Base-by-base conservation (phyloP, 2,888 invertebrate genomes). In the Electrophaes corylata region DNA sequence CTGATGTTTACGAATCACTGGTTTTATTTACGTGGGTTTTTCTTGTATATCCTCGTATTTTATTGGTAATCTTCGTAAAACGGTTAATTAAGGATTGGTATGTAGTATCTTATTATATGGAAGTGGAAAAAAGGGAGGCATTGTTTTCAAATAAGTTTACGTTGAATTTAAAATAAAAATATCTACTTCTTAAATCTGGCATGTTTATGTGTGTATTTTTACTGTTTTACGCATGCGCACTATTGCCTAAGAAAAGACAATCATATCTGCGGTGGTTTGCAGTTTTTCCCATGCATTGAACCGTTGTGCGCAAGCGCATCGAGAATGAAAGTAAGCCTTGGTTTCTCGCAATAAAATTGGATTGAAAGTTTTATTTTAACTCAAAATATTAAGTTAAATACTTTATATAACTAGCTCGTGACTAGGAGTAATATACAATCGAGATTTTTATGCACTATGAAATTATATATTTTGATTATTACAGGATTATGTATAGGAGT, bases 241-340 rank as follows among this genome's bases (percentile, higher is more conserved):
- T 66, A 64, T 79, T 73, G 70, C 75, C 57, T 64, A 75, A 76
- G 73, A 70, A 70, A 65, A 62, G 46, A 48, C 57, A 69, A 35
- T 49, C 50, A 44, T 65, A 64, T 73, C 72, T 75, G 43, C 45
- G 6, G 69, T 65, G 67, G 60, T 65, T 46, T 51, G 60, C 51
- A 55, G 65, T 57, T 66, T 74, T 82, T 79, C 83, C 77, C 83
- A 80, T 75, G 72, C 71, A 67, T 69, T 67, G 65, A 67, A 62
- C 63, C 51, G 19, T 55, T 12, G 46, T 31, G 48, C 44, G 40
- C 53, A 45, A 57, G 60, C 64, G 66, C 69, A 61, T 66, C 60
- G 72, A 79, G 73, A 82, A 78, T 62, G 83, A 83, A 84, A 83
- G 86, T 80, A 71, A 70, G 62, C 56, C 26, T 61, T 51, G 45